Evolutionary conservation across 2,888 invertebrate species (phyloP).

Genomic region (Tipula lateralis): DNA sequence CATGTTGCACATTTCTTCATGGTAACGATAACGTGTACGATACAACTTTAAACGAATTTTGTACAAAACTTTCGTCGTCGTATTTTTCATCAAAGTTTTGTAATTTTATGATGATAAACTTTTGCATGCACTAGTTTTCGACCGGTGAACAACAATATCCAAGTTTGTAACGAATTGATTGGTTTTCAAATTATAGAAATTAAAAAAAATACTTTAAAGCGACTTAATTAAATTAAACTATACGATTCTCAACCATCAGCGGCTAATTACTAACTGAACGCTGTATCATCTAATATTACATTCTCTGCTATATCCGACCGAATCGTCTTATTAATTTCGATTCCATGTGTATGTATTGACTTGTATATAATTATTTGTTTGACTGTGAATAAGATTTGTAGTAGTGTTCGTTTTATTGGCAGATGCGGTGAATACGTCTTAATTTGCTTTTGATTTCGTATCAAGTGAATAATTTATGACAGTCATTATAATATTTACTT

Average conservation of each 20-base stretch:
- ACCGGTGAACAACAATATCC: background rate
- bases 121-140: background rate
- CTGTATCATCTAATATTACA: background rate
- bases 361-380: background rate
- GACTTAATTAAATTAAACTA: background rate
- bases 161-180: background rate
- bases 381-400: no score
- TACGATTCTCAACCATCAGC: background rate
- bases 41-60: background rate
- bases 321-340: background rate
- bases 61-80: background rate
- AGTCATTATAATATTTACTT: no score
- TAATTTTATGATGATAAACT: background rate
- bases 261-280: background rate
- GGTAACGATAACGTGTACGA: background rate
- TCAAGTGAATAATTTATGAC: no score
- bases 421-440: no score
- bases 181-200: background rate
- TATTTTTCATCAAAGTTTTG: background rate
- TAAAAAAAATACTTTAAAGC: background rate
- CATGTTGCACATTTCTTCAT: background rate
- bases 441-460: no score
- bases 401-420: no score
- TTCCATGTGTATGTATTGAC: background rate
- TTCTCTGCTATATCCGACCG: background rate